phyloP scores from a whole-genome alignment of 1,140 invertebrate genomes.

The Liolophura sinensis region DNA sequence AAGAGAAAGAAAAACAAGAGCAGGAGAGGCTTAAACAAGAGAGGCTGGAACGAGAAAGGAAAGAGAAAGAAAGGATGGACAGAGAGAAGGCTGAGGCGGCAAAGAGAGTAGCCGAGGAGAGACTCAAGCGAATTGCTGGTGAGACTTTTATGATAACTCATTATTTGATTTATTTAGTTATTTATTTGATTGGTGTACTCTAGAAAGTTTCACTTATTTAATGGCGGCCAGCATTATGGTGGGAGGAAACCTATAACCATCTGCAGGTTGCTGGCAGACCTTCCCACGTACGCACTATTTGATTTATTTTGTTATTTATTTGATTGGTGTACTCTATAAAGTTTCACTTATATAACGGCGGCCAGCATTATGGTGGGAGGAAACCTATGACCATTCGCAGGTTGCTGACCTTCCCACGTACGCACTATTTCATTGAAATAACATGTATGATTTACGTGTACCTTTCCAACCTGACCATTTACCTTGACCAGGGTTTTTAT shows the following conservation, averaged over 20 bases:
- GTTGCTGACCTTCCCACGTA: too few species aligned
- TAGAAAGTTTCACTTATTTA: not conserved
- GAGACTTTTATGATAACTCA: conserved; percentile 1
- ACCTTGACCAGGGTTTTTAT: too few species aligned
- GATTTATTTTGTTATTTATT: not conserved
- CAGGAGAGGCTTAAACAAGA: conserved; percentile 12
- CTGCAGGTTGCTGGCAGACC: not conserved
- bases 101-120: conserved; percentile 29
- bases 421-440: too few species aligned
- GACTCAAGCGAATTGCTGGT: conserved; percentile 29
- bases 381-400: too few species aligned
- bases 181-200: not conserved
- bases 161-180: conserved; percentile 12
- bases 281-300: not conserved
- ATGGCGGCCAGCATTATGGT: too few species aligned
- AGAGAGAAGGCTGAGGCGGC: conserved; percentile 30
- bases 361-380: too few species aligned
- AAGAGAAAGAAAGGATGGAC: conserved; percentile 20
- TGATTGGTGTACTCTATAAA: not conserved
- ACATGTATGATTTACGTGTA: too few species aligned
- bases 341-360: too few species aligned
- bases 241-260: too few species aligned
- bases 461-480: too few species aligned
- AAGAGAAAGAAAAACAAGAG: conserved; percentile 22
- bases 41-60: conserved; percentile 7